Evolutionary conservation across 2,888 invertebrate genomes (phyloP), one percentile per base, ranked within the genome.

Genomic region (Melinopterus prodromus): DNA sequence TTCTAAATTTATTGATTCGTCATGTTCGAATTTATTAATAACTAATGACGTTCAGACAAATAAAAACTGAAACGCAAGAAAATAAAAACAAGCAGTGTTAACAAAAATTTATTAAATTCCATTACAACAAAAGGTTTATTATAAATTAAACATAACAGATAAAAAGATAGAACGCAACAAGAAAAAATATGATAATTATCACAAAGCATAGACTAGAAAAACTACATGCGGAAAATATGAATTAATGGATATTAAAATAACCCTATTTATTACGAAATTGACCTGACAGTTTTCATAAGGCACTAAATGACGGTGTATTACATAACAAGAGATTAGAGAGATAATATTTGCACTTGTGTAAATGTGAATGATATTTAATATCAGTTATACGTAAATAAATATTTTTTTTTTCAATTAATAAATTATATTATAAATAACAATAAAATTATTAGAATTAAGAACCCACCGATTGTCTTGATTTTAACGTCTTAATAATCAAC

Each of bases 191-290:
- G 2, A 9, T 37, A 36, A 75, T 26, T 26, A 36, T 75, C 16
- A 75, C 16, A 75, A 75, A 35, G 35, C 35, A 75, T 26, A 75
- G 35, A 75, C 15, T 75, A 53, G 53, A 53, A 53, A 53, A 53
- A 5, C 14, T 75, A 36, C 37, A 16, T 26, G 36, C 6, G 35
- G 71, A 71, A 71, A 12, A 9, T 26, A 12, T 71, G 1, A 9
- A 16, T 14, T 12, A 16, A 71, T 16, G 7, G 1, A 4, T 16
- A 71, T 71, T 12, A 71, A 71, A 71, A 71, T 71, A 71, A 71
- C 9, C 71, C 5, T 26, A 71, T 71, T 71, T 71, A 71, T 71
- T 26, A 16, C 9, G 14, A 71, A n/a, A 71, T 71, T 71, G 71
- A 26, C 76, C 35, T 75, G 7, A 6, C 9, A 36, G 16, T 75